These are phyloP conservation scores for Hydrotaea cyrtoneurina DNA, from an alignment of 2,888 invertebrate species.

Conservation along the genomic window DNA sequence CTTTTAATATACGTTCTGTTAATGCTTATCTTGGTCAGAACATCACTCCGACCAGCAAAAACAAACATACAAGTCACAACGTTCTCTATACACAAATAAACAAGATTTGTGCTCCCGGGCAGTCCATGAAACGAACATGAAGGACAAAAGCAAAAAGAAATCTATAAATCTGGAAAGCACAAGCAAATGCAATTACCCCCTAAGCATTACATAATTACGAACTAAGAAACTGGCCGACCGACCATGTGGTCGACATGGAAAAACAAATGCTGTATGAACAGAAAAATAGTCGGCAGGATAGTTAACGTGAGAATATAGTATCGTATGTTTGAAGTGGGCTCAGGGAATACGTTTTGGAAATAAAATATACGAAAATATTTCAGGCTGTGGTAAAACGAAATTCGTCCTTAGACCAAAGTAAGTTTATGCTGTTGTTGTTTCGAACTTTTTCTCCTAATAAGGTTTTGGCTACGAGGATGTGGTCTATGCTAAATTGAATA, in stretches of 20 bases:
- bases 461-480: too few species aligned
- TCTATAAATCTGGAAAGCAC: constrained; percentile 7
- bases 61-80: constrained; percentile 12
- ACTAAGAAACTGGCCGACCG: constrained; percentile 39
- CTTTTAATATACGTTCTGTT: constrained; percentile 51
- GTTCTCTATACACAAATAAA: neutral
- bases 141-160: neutral
- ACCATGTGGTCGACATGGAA: constrained; percentile 20
- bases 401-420: too few species aligned
- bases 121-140: constrained; percentile 11
- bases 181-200: constrained; percentile 47
- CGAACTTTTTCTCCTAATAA: too few species aligned
- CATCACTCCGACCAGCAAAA: constrained; percentile 6
- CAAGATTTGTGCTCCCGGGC: constrained; percentile 19
- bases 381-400: too few species aligned
- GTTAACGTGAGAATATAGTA: too few species aligned
- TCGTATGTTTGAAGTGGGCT: too few species aligned
- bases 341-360: too few species aligned
- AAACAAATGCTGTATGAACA: too few species aligned
- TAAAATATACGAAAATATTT: too few species aligned
- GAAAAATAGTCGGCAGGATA: too few species aligned
- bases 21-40: constrained; percentile 50
- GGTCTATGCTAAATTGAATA: too few species aligned
- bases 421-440: too few species aligned
- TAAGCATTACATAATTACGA: constrained; percentile 55